A percentile compares a stretch with the other conserved stretches of the same genome.
Evolutionary conservation across 2,797 vertebrate species (phyloP).

Genomic region (Acomys russatus): DNA sequence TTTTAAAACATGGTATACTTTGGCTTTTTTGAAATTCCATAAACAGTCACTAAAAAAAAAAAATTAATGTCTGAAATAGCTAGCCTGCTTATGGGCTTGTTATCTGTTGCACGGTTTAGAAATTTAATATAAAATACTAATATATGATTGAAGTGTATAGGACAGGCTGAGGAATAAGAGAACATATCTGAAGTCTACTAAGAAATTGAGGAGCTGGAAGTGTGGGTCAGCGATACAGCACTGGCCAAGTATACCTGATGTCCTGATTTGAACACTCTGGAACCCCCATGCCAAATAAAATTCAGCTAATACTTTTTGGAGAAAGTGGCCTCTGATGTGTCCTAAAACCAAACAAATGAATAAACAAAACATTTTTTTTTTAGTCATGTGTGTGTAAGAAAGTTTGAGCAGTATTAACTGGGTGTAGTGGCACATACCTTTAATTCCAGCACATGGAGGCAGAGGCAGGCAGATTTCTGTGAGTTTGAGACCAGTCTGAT

Average conservation of each 20-base stretch:
- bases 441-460: too few relatives aligned
- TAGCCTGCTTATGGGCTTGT: background rate
- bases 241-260: background rate
- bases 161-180: background rate
- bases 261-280: background rate
- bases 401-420: slow-evolving; percentile 17
- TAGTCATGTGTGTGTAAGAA: background rate
- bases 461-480: too few relatives aligned
- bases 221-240: background rate
- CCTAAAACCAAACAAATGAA: slow-evolving; percentile 27
- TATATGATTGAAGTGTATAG: background rate
- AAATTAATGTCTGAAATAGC: background rate
- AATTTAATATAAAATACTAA: background rate
- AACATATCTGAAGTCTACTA: background rate
- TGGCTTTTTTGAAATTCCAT: background rate
- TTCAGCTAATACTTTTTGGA: slow-evolving; percentile 19
- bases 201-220: background rate
- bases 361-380: slow-evolving; percentile 31
- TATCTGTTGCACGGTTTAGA: background rate
- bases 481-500: too few relatives aligned
- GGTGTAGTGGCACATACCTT: too few relatives aligned
- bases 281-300: background rate
- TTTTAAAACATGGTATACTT: background rate
- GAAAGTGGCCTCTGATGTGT: slow-evolving; percentile 49
- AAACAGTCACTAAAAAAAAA: background rate